A percentile compares a stretch with the other conserved stretches of the same genome.
phyloP scores from a whole-genome alignment of 2,797 vertebrate genomes.

The Mareca penelope region DNA sequence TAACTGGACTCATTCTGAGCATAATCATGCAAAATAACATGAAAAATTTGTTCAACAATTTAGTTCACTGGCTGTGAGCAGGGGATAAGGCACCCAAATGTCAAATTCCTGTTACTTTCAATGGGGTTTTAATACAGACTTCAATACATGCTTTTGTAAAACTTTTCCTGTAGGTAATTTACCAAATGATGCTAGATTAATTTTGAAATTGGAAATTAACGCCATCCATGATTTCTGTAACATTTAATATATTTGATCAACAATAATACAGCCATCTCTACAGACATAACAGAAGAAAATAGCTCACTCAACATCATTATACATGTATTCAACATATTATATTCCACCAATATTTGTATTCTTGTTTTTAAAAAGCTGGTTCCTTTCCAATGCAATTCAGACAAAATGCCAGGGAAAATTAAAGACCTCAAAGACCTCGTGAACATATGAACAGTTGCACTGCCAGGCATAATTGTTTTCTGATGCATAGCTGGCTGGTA shows the following conservation, averaged over 20 bases:
- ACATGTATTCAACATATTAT: not conserved
- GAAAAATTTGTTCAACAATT: not conserved
- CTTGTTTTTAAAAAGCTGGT: not conserved
- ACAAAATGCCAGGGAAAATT: slow-evolving; percentile 39
- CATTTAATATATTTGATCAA: not conserved
- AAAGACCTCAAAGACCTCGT: slow-evolving; percentile 30
- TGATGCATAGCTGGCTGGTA: slow-evolving; percentile 54
- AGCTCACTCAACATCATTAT: not conserved
- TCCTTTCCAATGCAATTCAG: slow-evolving; percentile 12
- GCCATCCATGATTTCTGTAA: not conserved
- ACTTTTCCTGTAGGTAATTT: not conserved
- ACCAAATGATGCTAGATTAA: not conserved
- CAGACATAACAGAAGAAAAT: not conserved
- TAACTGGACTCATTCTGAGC: not conserved
- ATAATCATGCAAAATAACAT: not conserved
- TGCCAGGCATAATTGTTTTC: slow-evolving; percentile 38
- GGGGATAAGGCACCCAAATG: not conserved
- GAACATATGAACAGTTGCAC: not conserved
- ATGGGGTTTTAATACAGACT: not conserved
- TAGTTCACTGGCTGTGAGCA: not conserved
- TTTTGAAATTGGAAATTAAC: not conserved
- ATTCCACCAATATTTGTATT: not conserved
- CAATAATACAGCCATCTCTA: not conserved
- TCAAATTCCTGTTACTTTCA: not conserved
- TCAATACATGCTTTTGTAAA: not conserved